Base-by-base conservation (phyloP, 2,797 vertebrate genomes). In the Apogon hyalosoma region DNA sequence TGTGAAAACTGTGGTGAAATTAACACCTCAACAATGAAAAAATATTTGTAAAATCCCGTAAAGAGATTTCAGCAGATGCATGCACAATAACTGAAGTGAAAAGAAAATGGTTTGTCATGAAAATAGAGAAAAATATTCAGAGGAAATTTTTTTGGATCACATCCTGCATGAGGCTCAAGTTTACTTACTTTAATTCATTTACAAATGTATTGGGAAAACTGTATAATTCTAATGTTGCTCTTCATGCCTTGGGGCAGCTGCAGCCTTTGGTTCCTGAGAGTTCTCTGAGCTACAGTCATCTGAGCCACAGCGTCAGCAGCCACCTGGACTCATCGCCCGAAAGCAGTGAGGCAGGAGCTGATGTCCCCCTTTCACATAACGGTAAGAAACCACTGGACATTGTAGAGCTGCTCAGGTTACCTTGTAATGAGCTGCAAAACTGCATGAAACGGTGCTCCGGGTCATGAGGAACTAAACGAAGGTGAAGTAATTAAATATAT, bases 241-340 rank as follows among this genome's bases (percentile, higher is more conserved):
- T 68, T 38, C 60, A 41, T 48, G 10, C 51, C 11, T 68, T 14
- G 0, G 48, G 69, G 45, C 87, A 92, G 92, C 87, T 94, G 73
- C 92, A 95, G 90, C 89, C 85, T 1, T 52, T 82, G 42, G 81
- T 75, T 21, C 86, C 87, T 48, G 93, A 94, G 40, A 90, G 84
- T 76, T 87, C 85, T 40, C 83, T 92, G 76, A 93, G 92, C 84
- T 92, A 83, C 80, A 92, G 84, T 45, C 92, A 90, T 12, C 90
- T 95, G 75, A 94, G 93, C 85, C 91, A 94, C 90, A 95, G 94
- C 33, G 82, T 94, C 83, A 94, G 93, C 91, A 93, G 92, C 79
- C 91, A 90, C 39, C 82, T 94, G 68, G 91, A 92, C 91, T 96
- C 95, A 0, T 96, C 96, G 1, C 93, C 94, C 0, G 94, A 96